These are phyloP conservation scores for Dolichomitus sp. DNA, from an alignment of 2,888 invertebrate genomes.

Conservation along the genomic window DNA sequence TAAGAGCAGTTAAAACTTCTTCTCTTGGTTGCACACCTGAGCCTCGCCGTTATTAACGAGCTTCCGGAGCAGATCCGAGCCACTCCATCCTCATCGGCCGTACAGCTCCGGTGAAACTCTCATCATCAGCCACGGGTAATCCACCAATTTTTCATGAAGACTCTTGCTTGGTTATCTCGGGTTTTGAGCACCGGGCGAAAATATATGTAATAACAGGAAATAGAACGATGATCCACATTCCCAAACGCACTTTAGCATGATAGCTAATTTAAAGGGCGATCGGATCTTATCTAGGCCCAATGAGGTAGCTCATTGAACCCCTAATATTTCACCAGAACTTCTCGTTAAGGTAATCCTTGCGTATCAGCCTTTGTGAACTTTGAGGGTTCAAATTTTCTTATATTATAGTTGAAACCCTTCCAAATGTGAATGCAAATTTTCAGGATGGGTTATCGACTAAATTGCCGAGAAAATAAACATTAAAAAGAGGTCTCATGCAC, in stretches of 20 bases:
- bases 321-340: background rate
- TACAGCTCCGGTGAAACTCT: slow-evolving; percentile 56
- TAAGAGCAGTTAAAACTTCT: slow-evolving; percentile 31
- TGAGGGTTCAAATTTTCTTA: no score
- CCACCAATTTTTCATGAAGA: slow-evolving; percentile 66
- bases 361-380: no score
- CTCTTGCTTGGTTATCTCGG: slow-evolving; percentile 44
- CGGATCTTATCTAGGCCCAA: slow-evolving; percentile 7
- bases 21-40: slow-evolving; percentile 54
- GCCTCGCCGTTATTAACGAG: slow-evolving; percentile 65
- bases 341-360: no score
- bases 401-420: no score
- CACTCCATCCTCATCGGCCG: slow-evolving; percentile 63
- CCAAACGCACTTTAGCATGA: slow-evolving; percentile 15
- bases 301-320: background rate
- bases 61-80: slow-evolving; percentile 57
- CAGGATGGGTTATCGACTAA: no score
- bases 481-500: no score
- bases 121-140: slow-evolving; percentile 59
- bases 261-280: slow-evolving; percentile 41
- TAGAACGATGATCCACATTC: slow-evolving; percentile 25
- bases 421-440: no score
- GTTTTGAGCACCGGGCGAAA: background rate
- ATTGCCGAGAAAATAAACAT: no score
- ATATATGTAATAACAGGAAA: background rate